Percentiles rank a stretch among this genome's conserved stretches.
Conservation (phyloP, 2,888 invertebrate species). For the Cataglyphis livida region DNA sequence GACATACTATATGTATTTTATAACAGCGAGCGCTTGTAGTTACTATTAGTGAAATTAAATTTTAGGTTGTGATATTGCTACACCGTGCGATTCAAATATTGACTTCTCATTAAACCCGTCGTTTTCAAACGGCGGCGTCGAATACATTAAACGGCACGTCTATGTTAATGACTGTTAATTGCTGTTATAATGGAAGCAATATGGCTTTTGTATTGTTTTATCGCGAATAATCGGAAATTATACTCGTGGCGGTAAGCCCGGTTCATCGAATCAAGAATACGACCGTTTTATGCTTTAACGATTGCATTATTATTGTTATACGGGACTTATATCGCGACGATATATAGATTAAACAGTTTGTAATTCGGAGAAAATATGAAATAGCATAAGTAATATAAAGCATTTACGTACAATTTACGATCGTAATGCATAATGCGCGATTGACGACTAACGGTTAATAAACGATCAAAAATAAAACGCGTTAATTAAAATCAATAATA, state of each 20-base stretch:
- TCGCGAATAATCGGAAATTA: slow-evolving; percentile 48
- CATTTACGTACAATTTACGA: neutral
- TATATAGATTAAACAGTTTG: neutral
- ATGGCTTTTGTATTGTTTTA: slow-evolving; percentile 61
- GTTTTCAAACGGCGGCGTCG: slow-evolving; percentile 30
- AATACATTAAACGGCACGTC: slow-evolving; percentile 27
- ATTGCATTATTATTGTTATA: slow-evolving; percentile 14
- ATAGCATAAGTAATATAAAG: neutral
- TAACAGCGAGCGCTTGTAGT: slow-evolving; percentile 10
- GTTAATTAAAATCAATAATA: neutral
- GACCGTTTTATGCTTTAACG: slow-evolving; percentile 35
- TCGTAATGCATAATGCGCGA: neutral
- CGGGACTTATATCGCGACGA: slow-evolving; percentile 9
- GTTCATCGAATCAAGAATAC: slow-evolving; percentile 45
- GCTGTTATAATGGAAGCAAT: slow-evolving; percentile 52
- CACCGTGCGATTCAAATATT: slow-evolving; percentile 39
- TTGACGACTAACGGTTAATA: slow-evolving; percentile 9
- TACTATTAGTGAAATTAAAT: slow-evolving; percentile 41
- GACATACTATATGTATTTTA: neutral
- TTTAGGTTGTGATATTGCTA: slow-evolving; percentile 14
- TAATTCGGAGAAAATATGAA: slow-evolving; percentile 24
- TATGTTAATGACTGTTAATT: slow-evolving; percentile 67
- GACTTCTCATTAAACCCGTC: slow-evolving; percentile 48
- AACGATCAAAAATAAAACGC: neutral
- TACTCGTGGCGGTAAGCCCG: slow-evolving; percentile 26